These are phyloP conservation scores for Phaedon cochleariae DNA, from an alignment of 2,888 invertebrate genomes.

Conservation along the genomic window DNA sequence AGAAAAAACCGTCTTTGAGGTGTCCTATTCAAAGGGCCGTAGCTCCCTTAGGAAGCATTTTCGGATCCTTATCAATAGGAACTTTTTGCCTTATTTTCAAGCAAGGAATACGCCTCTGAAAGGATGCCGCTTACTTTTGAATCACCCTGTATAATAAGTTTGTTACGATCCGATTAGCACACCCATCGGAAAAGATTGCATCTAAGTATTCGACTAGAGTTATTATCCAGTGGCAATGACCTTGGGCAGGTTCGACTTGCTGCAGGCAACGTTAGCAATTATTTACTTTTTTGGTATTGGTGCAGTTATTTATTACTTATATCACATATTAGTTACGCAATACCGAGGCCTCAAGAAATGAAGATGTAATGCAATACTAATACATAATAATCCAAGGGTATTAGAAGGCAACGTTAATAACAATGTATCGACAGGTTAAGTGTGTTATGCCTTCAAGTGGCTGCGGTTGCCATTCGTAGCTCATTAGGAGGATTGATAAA, in stretches of 20 bases:
- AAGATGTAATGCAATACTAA: slow-evolving; percentile 2
- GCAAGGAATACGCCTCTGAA: too few species aligned
- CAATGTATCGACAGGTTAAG: background rate
- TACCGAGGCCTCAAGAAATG: background rate
- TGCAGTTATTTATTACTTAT: background rate
- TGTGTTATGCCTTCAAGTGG: background rate
- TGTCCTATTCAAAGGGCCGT: too few species aligned
- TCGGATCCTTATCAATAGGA: too few species aligned
- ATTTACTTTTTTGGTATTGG: background rate
- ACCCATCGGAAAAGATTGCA: slow-evolving; percentile 28
- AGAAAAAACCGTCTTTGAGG: too few species aligned
- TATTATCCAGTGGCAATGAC: slow-evolving; percentile 35
- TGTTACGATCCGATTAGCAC: slow-evolving; percentile 29
- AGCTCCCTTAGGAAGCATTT: too few species aligned
- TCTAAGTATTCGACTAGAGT: slow-evolving; percentile 16
- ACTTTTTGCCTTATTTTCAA: too few species aligned
- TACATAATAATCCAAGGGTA: background rate
- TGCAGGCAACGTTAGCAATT: background rate
- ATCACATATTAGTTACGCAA: background rate
- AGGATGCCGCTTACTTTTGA: too few species aligned
- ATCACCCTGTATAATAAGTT: slow-evolving; percentile 10
- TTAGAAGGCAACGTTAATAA: background rate
- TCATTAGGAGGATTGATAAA: background rate
- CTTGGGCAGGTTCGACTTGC: slow-evolving; percentile 30
- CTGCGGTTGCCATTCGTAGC: background rate